These are phyloP conservation scores for Marmota monax DNA, from an alignment of 2,113 vertebrate species.

Conservation along the genomic window DNA sequence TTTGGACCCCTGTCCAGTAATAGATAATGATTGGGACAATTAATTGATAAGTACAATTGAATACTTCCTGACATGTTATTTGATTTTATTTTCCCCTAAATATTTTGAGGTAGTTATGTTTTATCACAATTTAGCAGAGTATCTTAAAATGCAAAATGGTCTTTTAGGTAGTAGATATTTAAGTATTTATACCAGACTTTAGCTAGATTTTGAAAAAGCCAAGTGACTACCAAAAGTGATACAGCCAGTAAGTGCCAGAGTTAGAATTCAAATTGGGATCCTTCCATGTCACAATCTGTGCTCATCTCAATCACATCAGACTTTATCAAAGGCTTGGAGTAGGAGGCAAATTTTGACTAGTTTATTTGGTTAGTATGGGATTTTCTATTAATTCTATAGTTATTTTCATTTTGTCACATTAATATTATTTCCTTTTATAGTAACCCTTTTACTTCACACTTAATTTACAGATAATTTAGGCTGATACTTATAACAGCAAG, in stretches of 20 bases:
- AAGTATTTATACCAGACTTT: neutral
- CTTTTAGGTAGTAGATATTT: slow-evolving; percentile 14
- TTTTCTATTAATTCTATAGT: slow-evolving; percentile 27
- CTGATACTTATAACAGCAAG: slow-evolving; percentile 5
- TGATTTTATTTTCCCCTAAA: neutral
- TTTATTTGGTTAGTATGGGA: neutral
- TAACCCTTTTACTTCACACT: neutral
- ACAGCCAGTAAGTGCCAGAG: neutral
- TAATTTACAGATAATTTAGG: slow-evolving; percentile 2
- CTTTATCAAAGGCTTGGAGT: neutral
- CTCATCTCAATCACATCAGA: neutral
- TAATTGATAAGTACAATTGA: neutral
- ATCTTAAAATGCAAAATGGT: neutral
- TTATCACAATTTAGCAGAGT: slow-evolving; percentile 23
- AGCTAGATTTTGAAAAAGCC: neutral
- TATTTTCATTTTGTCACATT: slow-evolving; percentile 50
- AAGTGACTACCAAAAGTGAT: neutral
- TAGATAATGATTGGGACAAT: neutral
- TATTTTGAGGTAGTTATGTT: neutral
- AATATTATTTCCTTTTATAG: neutral
- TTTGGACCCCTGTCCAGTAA: neutral
- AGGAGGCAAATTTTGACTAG: neutral
- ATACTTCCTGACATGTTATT: neutral
- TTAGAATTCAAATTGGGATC: neutral
- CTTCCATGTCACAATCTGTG: neutral